Percentiles rank a stretch among this genome's conserved stretches.
Evolutionary conservation across 2,888 invertebrate species (phyloP).

Genomic region (Allacma fusca): DNA sequence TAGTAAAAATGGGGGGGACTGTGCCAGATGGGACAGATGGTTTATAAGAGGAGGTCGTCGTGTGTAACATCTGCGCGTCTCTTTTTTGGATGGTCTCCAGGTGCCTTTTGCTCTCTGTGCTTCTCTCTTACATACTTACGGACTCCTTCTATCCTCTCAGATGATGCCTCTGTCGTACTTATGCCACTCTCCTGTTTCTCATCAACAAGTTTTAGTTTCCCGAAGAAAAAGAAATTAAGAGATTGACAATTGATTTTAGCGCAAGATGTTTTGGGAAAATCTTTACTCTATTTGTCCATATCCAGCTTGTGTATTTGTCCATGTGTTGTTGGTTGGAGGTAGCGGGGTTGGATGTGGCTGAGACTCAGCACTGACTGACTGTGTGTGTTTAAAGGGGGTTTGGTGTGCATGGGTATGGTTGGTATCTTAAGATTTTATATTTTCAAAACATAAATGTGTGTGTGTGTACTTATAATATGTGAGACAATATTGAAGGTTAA

Average conservation of each 20-base stretch:
- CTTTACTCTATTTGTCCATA: conserved; percentile 33
- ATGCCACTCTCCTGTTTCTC: conserved; percentile 31
- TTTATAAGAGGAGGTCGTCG: conserved; percentile 40
- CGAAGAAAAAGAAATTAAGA: conserved; percentile 29
- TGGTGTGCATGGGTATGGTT: conserved; percentile 1
- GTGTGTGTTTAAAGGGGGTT: not conserved
- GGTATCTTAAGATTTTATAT: conserved; percentile 27
- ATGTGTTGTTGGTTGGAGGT: conserved; percentile 25
- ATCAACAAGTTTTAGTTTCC: conserved; percentile 38
- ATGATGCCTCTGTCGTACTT: not conserved
- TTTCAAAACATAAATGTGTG: conserved; percentile 33
- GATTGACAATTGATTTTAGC: conserved; percentile 40
- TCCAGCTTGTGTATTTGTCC: conserved; percentile 28
- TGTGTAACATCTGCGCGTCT: conserved; percentile 40
- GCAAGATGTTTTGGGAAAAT: conserved; percentile 35
- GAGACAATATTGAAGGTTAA: conserved; percentile 39
- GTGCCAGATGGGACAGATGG: conserved; percentile 40
- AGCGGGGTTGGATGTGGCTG: not conserved
- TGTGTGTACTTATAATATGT: conserved; percentile 23
- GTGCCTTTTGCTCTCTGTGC: conserved; percentile 35
- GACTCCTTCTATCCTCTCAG: not conserved
- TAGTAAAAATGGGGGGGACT: conserved; percentile 32
- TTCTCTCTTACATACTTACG: not conserved
- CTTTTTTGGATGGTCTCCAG: conserved; percentile 40
- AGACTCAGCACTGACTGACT: not conserved